Base-by-base conservation (phyloP, 2,888 invertebrate genomes). In the Meiosimyza decipiens region DNA sequence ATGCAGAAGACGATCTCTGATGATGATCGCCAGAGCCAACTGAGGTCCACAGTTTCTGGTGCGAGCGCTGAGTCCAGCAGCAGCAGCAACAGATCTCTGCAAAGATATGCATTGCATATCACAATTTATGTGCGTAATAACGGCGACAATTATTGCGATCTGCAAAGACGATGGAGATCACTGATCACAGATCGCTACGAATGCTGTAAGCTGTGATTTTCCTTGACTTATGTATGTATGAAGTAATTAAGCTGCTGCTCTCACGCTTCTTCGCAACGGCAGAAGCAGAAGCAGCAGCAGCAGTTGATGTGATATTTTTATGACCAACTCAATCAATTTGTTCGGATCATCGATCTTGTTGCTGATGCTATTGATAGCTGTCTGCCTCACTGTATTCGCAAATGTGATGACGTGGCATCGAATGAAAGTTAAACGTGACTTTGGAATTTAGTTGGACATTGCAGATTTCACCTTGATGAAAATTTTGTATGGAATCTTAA, bases 111-210 rank as follows among this genome's bases (percentile, higher is more conserved):
- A 9, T 40, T 40, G 40, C 40, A 40, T 79, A 79, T 80, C 79
- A 78, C 82, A 80, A 82, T 82, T 82, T 82, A 82, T 82, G 82
- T 80, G 82, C 82, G 82, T 79, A 82, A 81, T 82, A 82, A 82
- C 79, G 82, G 82, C 81, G 81, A 82, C 82, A 81, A 82, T 80
- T 79, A 78, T 73, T 64, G 69, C 68, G n/a, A 28, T 60, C 59
- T 40, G 15, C 50, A 50, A 51, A 22, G 18, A 33, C 57, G 57
- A 59, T 6, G 22, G 3, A 40, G 22, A 22, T 16, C 47, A 13
- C 33, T 47, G 63, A 16, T 28, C 59, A 13, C 60, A 52, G 66
- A 50, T 22, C 62, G 60, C 40, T n/a, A 18, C 64, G 3, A 28
- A 28, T 28, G 4, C 28, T 28, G 28, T 28, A 28, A 49, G 64